These are phyloP conservation scores for Dynastes hyllus DNA, from an alignment of 2,888 invertebrate genomes.

Conservation along the genomic window DNA sequence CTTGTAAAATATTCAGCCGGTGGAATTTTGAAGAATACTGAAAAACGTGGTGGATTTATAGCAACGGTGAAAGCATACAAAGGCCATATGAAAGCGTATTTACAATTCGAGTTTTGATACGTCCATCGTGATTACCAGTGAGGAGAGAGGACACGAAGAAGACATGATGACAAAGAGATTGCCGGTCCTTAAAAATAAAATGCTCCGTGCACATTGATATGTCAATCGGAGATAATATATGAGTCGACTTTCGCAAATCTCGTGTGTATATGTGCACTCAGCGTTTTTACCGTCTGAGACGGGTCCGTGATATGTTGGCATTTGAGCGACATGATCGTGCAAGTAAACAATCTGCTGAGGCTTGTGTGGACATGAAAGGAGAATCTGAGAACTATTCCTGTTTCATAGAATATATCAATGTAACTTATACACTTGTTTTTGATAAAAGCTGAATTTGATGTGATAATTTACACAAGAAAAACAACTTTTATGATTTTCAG, in stretches of 20 bases:
- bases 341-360: constrained; percentile 35
- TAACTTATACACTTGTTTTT: neutral
- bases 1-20: neutral
- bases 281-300: constrained; percentile 38
- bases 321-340: constrained; percentile 42
- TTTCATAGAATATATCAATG: neutral
- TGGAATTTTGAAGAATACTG: neutral
- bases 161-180: constrained; percentile 44
- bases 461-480: too few relatives aligned
- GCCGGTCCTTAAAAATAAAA: constrained; percentile 69
- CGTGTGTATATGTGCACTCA: constrained; percentile 55
- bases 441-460: neutral
- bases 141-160: constrained; percentile 13
- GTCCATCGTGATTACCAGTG: constrained; percentile 37
- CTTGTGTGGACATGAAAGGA: constrained; percentile 4
- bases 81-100: neutral
- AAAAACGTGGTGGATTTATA: neutral
- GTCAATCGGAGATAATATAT: constrained; percentile 68
- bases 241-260: constrained; percentile 64
- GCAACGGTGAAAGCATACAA: constrained; percentile 7
- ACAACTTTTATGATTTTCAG: too few relatives aligned
- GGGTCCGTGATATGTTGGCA: constrained; percentile 49
- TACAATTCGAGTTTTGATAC: constrained; percentile 29
- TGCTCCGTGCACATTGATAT: constrained; percentile 65
- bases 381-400: constrained; percentile 33